phyloP scores from a whole-genome alignment of 2,797 vertebrate species.

The Anomalospiza imberbis region DNA sequence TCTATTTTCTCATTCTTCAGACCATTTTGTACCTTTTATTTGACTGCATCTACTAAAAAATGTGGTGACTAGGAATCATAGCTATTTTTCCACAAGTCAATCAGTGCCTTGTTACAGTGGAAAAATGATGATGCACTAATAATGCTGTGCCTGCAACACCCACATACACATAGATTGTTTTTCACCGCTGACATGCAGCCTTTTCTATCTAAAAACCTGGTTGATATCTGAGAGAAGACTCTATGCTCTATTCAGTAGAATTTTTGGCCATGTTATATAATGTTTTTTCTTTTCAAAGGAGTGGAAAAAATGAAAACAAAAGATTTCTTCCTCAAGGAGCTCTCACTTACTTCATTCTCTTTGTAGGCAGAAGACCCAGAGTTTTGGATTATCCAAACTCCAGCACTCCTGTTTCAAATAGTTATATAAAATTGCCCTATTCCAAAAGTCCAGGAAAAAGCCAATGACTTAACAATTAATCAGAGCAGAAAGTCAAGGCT shows the following conservation, averaged over 20 bases:
- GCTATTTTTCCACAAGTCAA: neutral
- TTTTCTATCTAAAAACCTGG: neutral
- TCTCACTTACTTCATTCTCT: neutral
- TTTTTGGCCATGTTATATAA: neutral
- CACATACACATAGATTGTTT: neutral
- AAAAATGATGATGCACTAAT: neutral
- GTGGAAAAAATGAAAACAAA: neutral
- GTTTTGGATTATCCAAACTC: neutral
- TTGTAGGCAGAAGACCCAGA: neutral
- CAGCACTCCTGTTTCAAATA: neutral
- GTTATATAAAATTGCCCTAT: neutral
- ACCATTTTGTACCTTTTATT: slow-evolving; percentile 22
- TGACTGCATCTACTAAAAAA: neutral
- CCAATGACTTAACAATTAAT: slow-evolving; percentile 1
- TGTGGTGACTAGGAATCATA: neutral
- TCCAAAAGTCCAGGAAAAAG: neutral
- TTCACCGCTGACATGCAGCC: neutral
- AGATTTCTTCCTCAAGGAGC: neutral
- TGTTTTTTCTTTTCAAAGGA: neutral
- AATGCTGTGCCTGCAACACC: neutral
- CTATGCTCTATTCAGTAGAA: neutral
- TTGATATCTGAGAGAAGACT: neutral
- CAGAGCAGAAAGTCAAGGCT: neutral
- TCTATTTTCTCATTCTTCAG: slow-evolving; percentile 30
- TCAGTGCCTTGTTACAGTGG: neutral